Conservation (phyloP, 2,113 vertebrate genomes). For the Petroica traversi region DNA sequence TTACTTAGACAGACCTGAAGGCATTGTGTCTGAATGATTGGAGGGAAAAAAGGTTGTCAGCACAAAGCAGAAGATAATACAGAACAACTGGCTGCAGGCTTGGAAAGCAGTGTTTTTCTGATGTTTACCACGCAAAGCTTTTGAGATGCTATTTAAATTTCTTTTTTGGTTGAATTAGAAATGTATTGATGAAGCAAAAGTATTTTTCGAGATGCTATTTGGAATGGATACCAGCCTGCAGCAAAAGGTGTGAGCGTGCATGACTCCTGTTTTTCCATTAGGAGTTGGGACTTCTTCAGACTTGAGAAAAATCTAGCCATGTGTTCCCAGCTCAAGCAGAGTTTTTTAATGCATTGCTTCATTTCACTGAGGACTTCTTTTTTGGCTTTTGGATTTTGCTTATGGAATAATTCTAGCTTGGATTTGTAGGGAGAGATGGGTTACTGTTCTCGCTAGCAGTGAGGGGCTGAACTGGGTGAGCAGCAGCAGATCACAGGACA, state of each 20-base stretch:
- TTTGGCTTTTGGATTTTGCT: background rate
- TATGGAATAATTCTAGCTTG: background rate
- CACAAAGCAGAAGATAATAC: slow-evolving; percentile 63
- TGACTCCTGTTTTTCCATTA: background rate
- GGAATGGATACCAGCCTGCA: background rate
- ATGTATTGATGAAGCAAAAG: background rate
- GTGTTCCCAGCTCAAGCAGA: background rate
- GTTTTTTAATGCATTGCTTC: background rate
- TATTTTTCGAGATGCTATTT: background rate
- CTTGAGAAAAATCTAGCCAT: background rate
- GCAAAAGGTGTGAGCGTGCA: background rate
- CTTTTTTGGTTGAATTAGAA: slow-evolving; percentile 13
- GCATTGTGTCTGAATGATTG: slow-evolving; percentile 76
- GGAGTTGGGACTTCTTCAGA: background rate
- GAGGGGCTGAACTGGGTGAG: background rate
- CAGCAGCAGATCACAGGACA: background rate
- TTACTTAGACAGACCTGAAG: slow-evolving; percentile 84
- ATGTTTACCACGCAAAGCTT: slow-evolving; percentile 49
- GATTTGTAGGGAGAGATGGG: background rate
- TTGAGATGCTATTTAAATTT: background rate
- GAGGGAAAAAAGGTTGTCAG: slow-evolving; percentile 73
- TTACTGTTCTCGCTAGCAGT: background rate
- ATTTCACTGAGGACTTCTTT: background rate
- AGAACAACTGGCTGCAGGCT: slow-evolving; percentile 66
- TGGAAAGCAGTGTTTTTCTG: slow-evolving; percentile 43